phyloP scores from a whole-genome alignment of 2,797 vertebrate species.

The Alosa sapidissima region DNA sequence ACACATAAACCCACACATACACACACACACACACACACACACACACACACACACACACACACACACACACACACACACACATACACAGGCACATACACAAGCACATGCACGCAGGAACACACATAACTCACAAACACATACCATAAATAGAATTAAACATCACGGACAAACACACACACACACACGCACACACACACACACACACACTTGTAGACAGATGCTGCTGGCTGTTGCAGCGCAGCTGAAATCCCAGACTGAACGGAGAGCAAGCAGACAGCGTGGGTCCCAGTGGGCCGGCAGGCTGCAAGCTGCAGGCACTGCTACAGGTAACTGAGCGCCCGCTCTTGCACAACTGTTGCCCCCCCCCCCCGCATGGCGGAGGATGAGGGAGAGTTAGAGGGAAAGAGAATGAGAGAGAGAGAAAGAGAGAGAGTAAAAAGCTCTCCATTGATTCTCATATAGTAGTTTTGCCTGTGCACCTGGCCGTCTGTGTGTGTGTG shows the following conservation, averaged over 20 bases:
- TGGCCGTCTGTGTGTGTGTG: not conserved
- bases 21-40: constrained; percentile 23
- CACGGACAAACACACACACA: not conserved
- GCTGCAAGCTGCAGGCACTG: constrained; percentile 59
- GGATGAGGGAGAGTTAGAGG: constrained; percentile 45
- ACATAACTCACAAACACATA: not conserved
- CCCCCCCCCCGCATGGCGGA: not conserved
- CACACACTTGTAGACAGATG: constrained; percentile 46
- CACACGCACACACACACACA: constrained; percentile 22
- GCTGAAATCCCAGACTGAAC: constrained; percentile 13
- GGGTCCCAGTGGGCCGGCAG: constrained; percentile 52
- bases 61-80: not conserved
- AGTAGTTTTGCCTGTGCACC: not conserved
- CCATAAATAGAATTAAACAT: not conserved
- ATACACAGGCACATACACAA: not conserved
- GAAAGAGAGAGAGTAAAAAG: not conserved
- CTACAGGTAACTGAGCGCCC: constrained; percentile 72
- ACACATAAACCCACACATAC: no score
- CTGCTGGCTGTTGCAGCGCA: constrained; percentile 10
- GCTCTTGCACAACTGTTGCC: constrained; percentile 69
- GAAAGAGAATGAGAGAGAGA: not conserved
- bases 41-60: not conserved
- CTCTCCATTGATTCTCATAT: constrained; percentile 37
- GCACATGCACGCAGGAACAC: not conserved
- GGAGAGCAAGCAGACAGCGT: constrained; percentile 22